These are phyloP conservation scores for Hydractinia symbiolongicarpus DNA, from an alignment of 30 jellyfish, hydroid and myxozoan genomes.

Conservation along the genomic window DNA sequence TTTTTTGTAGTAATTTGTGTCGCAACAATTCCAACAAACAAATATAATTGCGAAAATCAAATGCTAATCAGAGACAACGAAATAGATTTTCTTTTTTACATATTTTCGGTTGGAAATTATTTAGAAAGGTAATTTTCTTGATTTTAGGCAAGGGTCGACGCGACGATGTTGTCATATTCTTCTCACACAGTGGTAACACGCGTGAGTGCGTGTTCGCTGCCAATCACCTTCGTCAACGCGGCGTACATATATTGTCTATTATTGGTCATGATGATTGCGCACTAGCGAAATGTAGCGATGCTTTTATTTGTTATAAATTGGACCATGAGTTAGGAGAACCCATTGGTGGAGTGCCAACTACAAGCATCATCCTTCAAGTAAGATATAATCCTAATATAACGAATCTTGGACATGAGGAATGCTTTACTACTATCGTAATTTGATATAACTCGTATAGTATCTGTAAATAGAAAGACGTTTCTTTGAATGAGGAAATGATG, in stretches of 20 bases:
- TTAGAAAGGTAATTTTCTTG: not conserved
- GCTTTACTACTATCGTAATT: too few species aligned
- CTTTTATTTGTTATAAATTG: conserved; percentile 55
- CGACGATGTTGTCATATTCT: conserved; percentile 77
- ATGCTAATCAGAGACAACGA: too few species aligned
- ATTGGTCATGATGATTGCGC: conserved; percentile 67
- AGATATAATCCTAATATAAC: not conserved
- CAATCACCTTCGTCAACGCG: conserved; percentile 53
- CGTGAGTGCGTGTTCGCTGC: conserved; percentile 90
- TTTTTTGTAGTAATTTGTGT: too few species aligned
- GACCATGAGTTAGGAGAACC: conserved; percentile 73
- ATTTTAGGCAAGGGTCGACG: conserved; percentile 70
- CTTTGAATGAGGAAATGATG: too few species aligned
- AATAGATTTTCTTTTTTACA: too few species aligned
- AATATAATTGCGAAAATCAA: too few species aligned
- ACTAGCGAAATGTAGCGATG: conserved; percentile 77
- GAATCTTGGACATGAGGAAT: too few species aligned
- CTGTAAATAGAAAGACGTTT: too few species aligned
- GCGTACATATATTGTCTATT: conserved; percentile 72
- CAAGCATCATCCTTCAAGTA: conserved; percentile 86
- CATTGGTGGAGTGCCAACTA: conserved; percentile 90
- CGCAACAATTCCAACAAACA: too few species aligned
- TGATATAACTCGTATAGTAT: too few species aligned
- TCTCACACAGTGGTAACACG: conserved; percentile 92
- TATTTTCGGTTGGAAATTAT: too few species aligned